Evolutionary conservation across 2,888 invertebrate genomes (phyloP), one percentile per base, ranked within the genome.

Genomic region (Tenthredo amoena): DNA sequence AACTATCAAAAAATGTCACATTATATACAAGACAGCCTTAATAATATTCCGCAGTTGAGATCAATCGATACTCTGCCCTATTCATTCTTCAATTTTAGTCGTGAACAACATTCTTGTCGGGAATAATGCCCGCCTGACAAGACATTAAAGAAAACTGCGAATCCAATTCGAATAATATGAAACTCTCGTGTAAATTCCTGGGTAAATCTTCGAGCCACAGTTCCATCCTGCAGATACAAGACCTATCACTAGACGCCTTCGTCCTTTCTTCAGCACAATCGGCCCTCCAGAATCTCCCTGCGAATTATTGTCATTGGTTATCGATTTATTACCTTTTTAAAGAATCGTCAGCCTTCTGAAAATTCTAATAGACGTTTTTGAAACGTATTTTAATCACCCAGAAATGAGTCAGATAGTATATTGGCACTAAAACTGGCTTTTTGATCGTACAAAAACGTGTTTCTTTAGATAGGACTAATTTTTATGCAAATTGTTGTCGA

Each of bases 221-320:
- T 88, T 88, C 62, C 88, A 81, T 12, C 89, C 89, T 26, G 89
- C 88, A 9, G 89, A 89, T 18, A 89, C 87, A 7, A 89, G 83
- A 34, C 89, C 89, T 40, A 89, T 84, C 6, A 88, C 77, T 9
- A 84, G 83, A 72, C 88, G 87, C n/a, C 71, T 82, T 58, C 85
- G 83, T 37, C 86, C 86, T 9, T 86, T 71, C 76, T 84, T 85
- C 15, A 87, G 74, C 1, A 89, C 88, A 18, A 89, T 85, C 7
- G 89, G 89, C 15, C 89, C 89, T n/a, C 89, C 89, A 34, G 89
- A 89, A 74, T 89, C 89, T 62, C 89, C 89, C 88, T 89, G 84
- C 1, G 81, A 85, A 34, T 31, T 10, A 79, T 55, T 55, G 7
- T 26, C 18, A 34, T 79, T 79, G 15, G n/a, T 34, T 55, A 71